phyloP scores from a whole-genome alignment of 1,140 invertebrate genomes.

The Magallana ariakensis region DNA sequence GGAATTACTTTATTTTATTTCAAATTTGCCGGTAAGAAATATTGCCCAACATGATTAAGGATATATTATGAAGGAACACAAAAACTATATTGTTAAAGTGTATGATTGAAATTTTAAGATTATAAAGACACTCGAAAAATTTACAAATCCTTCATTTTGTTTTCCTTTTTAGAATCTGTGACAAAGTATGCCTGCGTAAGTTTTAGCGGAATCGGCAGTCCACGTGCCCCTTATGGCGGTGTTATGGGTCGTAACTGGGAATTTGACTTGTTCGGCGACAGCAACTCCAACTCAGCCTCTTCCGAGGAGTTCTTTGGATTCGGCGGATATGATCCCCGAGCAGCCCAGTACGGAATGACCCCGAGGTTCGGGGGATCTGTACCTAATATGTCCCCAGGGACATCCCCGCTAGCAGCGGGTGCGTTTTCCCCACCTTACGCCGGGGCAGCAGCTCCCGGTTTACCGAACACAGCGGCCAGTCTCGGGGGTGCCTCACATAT shows the following conservation, averaged over 20 bases:
- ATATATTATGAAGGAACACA: not conserved
- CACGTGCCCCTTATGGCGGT: not conserved
- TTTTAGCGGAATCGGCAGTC: not conserved
- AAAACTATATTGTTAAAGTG: no score
- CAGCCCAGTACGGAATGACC: not conserved
- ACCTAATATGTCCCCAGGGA: not conserved
- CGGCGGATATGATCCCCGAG: not conserved
- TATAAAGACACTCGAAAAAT: no score
- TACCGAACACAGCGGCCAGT: not conserved
- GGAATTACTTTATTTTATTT: not conserved
- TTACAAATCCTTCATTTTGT: not conserved
- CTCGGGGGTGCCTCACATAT: constrained; percentile 19
- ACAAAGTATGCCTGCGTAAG: constrained; percentile 44
- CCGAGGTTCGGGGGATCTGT: not conserved
- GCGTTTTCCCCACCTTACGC: not conserved
- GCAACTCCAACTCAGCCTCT: constrained; percentile 23
- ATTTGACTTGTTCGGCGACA: not conserved
- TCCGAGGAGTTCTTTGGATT: constrained; percentile 26
- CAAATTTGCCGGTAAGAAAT: not conserved
- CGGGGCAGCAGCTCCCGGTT: not conserved
- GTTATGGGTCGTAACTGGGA: not conserved
- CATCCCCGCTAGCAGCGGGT: not conserved
- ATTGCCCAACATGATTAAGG: not conserved
- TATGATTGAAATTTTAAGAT: no score
- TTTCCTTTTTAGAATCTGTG: constrained; percentile 20